Evolutionary conservation across 1,140 invertebrate genomes (phyloP), one percentile per base, ranked within the genome.

Genomic region (Chymomyza costata): DNA sequence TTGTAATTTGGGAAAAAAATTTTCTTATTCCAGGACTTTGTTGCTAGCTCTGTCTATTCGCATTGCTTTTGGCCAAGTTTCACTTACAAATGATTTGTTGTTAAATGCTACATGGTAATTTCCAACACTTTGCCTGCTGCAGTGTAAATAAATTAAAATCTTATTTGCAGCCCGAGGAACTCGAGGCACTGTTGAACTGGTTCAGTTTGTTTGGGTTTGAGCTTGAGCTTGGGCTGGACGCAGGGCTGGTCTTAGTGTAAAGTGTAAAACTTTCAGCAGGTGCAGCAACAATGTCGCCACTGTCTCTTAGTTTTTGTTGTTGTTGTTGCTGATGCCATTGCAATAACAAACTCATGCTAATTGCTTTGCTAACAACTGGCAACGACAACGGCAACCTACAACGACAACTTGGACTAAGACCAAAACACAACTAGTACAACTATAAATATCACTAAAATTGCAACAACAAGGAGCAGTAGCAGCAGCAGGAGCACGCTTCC

Each of bases 301-400:
- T 17, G 14, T 18, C 16, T 25, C 3, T 25, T 8, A 8, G n/a
- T 3, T 8, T 5, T 25, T 25, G 21, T 25, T 25, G 21, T 25
- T 5, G 21, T 25, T 25, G 21, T 25, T 43, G 21, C 43, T 70
- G 57, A 47, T 61, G 50, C 40, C 49, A 65, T 70, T 78, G 70
- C 66, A 78, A 76, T 67, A 80, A 80, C 71, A 78, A 78, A 78
- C 67, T 78, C 71, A 78, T 78, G 71, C 73, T 78, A 78, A 78
- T 78, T 78, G 71, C 71, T 78, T 68, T 80, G 73, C 71, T 80
- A 78, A 78, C 71, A 78, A 78, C 67, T 65, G 54, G 58, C 71
- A 80, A 58, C 43, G 61, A 67, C 69, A 71, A 47, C 56, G 10
- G 25, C 25, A 28, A 10, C 25, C 5, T 6, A 5, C 17, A 39